A percentile compares a stretch with the other conserved stretches of the same genome.
Evolutionary conservation across 2,888 invertebrate species (phyloP).

Genomic region (Himalopsyche kuldschensis): DNA sequence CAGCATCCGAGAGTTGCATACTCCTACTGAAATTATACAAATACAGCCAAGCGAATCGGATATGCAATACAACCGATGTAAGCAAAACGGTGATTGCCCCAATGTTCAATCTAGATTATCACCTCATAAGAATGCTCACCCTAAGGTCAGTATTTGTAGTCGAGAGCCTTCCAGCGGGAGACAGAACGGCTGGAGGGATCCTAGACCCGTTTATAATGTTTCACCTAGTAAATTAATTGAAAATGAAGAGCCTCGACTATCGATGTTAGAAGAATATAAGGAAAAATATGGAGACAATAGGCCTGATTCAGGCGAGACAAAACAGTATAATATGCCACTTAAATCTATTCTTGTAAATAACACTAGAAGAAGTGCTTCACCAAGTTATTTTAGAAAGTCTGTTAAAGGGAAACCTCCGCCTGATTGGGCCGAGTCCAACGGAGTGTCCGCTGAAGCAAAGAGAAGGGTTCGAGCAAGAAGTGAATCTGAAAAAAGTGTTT

Average conservation of each 20-base stretch:
- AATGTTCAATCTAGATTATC: slow-evolving; percentile 12
- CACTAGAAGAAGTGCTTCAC: slow-evolving; percentile 36
- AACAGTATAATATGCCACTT: slow-evolving; percentile 25
- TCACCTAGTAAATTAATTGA: slow-evolving; percentile 31
- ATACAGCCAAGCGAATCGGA: background rate
- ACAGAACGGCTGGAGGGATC: slow-evolving; percentile 5
- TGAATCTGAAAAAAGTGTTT: slow-evolving; percentile 53
- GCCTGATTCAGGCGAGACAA: slow-evolving; percentile 17
- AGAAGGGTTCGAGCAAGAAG: slow-evolving; percentile 56
- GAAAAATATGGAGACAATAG: slow-evolving; percentile 18
- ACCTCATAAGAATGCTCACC: slow-evolving; percentile 6
- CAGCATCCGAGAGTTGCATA: slow-evolving; percentile 13
- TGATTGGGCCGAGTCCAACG: slow-evolving; percentile 20
- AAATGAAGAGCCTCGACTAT: slow-evolving; percentile 34
- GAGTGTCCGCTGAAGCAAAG: slow-evolving; percentile 47
- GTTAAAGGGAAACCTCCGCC: slow-evolving; percentile 24
- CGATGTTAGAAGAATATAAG: slow-evolving; percentile 26
- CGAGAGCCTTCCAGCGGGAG: slow-evolving; percentile 8
- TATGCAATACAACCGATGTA: slow-evolving; percentile 7
- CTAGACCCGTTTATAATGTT: background rate
- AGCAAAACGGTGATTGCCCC: background rate
- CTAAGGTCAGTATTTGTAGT: slow-evolving; percentile 6
- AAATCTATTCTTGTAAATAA: slow-evolving; percentile 34
- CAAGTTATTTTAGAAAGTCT: slow-evolving; percentile 34
- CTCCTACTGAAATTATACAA: background rate